These are phyloP conservation scores for Drosophila auraria DNA, from an alignment of 1,140 invertebrate genomes.

Conservation along the genomic window DNA sequence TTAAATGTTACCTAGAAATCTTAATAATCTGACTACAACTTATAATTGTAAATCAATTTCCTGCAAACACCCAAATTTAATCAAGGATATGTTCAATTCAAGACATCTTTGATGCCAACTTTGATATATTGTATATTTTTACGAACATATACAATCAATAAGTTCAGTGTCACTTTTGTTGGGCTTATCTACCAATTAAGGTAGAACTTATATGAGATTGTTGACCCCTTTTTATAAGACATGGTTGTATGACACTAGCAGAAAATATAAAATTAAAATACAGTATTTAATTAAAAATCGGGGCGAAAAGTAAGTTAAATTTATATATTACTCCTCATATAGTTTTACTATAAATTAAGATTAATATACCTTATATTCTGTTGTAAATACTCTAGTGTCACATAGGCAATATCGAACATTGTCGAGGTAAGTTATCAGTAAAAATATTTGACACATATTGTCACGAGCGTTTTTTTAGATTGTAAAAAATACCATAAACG, in stretches of 20 bases:
- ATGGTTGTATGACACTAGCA: not conserved
- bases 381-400: not conserved
- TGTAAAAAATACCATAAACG: too few species aligned
- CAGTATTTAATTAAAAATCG: too few species aligned
- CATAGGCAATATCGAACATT: too few species aligned
- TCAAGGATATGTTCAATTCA: not conserved
- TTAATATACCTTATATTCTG: too few species aligned
- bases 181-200: not conserved
- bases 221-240: too few species aligned
- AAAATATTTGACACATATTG: not conserved
- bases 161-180: not conserved
- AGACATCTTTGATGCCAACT: not conserved
- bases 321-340: too few species aligned
- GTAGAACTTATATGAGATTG: not conserved
- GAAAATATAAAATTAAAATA: not conserved
- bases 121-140: not conserved
- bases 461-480: too few species aligned
- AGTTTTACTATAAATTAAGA: too few species aligned
- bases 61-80: not conserved
- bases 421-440: not conserved
- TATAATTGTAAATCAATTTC: too few species aligned
- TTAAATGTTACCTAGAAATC: not conserved
- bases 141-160: not conserved
- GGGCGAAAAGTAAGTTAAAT: too few species aligned
- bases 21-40: not conserved